Evolutionary conservation across 2,797 vertebrate species (phyloP), one percentile per base, ranked within the genome.

Genomic region (Gymnoscopelus braueri): DNA sequence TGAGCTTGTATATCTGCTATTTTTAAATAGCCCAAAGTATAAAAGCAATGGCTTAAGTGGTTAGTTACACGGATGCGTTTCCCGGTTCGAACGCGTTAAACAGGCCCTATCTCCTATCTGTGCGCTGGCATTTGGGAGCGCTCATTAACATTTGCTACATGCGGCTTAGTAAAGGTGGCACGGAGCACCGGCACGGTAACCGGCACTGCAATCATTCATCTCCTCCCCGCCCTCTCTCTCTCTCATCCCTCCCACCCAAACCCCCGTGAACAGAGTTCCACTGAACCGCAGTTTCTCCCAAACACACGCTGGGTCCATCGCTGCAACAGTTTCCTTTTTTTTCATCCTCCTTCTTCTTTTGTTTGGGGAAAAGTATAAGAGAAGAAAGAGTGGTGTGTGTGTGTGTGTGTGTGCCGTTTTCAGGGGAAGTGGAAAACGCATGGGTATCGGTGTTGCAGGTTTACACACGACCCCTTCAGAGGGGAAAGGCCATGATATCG

Each of bases 121-220:
- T 65, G 73, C 72, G 24, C 67, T 78, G 77, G 88, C 91, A 91
- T 91, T 90, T 90, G 81, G 84, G 85, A 49, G 0, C 82, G 87
- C 84, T 92, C 89, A 83, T 87, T 84, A 92, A 87, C 92, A 87
- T 90, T 88, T 91, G 52, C 75, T 90, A 88, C 86, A 64, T 89
- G 86, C 78, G 75, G 84, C 88, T 94, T 74, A 74, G 86, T 63
- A 72, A 84, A 88, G 78, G 80, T 87, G 84, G 58, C 69, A 78
- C 76, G 74, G 77, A 83, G 75, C 82, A 60, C 74, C 49, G 53
- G 70, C 53, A 39, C 35, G 35, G 35, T 7, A 19, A 44, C 44
- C 26, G 71, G 65, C 13, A 3, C 74, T 60, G 56, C 75, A 76
- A 58, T 81, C 69, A 85, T 88, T 89, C 69, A 80, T 88, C 84